A percentile compares a stretch with the other conserved stretches of the same genome.
These are phyloP conservation scores for Acanthis flammea DNA, from an alignment of 2,797 vertebrate species.

Conservation along the genomic window DNA sequence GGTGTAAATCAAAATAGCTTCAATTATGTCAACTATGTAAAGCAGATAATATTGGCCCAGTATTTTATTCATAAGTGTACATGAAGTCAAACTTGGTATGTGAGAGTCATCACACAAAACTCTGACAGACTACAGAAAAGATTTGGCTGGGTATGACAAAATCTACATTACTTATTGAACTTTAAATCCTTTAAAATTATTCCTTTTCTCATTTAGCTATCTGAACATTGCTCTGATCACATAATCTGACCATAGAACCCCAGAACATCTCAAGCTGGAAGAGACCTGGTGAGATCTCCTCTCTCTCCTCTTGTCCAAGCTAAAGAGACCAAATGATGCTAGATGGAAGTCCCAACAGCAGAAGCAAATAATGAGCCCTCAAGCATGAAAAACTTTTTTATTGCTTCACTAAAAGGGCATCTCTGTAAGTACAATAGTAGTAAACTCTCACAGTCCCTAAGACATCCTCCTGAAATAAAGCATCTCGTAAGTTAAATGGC, in stretches of 20 bases:
- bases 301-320: too few relatives aligned
- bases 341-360: neutral
- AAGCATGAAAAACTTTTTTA: neutral
- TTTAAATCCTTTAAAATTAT: neutral
- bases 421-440: neutral
- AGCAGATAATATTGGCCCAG: neutral
- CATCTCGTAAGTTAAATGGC: neutral
- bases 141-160: neutral
- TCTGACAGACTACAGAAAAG: neutral
- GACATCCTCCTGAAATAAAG: neutral
- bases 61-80: neutral
- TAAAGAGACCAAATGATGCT: neutral
- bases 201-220: neutral
- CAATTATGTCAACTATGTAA: neutral
- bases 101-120: neutral
- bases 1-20: neutral
- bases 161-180: neutral
- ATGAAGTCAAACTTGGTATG: neutral
- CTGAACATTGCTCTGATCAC: fast-evolving
- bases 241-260: fast-evolving
- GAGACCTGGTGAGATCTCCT: neutral
- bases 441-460: neutral
- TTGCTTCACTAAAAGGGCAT: neutral
- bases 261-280: neutral
- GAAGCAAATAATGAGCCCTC: neutral